Conservation (phyloP, 2,888 invertebrate species). For the Athrips mouffetella region DNA sequence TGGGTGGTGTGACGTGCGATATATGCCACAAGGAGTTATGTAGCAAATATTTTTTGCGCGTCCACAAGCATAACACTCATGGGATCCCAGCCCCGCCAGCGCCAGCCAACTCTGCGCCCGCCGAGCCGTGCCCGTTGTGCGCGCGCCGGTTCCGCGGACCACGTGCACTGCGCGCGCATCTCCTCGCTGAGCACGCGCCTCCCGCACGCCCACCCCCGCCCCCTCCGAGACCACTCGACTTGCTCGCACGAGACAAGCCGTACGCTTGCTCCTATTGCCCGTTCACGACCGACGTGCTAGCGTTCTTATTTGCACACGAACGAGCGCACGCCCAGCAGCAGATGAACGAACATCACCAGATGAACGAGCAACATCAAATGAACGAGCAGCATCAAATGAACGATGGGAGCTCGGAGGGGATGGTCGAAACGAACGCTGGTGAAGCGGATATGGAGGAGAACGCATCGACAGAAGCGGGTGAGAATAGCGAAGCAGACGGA, state of each 20-base stretch:
- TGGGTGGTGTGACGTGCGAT: slow-evolving; percentile 96
- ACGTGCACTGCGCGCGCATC: slow-evolving; percentile 92
- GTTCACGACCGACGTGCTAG: slow-evolving; percentile 92
- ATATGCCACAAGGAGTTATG: slow-evolving; percentile 99
- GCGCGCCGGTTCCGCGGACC: slow-evolving; percentile 91
- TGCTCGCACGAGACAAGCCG: slow-evolving; percentile 80
- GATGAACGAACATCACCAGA: slow-evolving; percentile 43
- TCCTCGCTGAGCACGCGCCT: slow-evolving; percentile 91
- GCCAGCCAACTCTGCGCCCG: slow-evolving; percentile 68
- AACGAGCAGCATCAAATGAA: slow-evolving; percentile 73
- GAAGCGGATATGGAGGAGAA: slow-evolving; percentile 30
- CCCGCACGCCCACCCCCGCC: slow-evolving; percentile 64
- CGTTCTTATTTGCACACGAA: slow-evolving; percentile 95
- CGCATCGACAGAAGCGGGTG: neutral
- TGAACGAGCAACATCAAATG: slow-evolving; percentile 82
- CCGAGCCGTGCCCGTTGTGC: slow-evolving; percentile 86
- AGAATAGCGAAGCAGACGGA: slow-evolving; percentile 36
- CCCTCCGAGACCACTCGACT: slow-evolving; percentile 76
- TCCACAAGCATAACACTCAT: slow-evolving; percentile 98
- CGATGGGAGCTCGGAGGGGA: slow-evolving; percentile 29
- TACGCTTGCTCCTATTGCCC: slow-evolving; percentile 95
- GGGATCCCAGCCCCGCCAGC: slow-evolving; percentile 93
- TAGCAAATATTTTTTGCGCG: slow-evolving; percentile 97
- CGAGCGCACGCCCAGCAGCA: slow-evolving; percentile 83
- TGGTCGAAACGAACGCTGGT: slow-evolving; percentile 16